These are phyloP conservation scores for Tiaroga cobitis DNA, from an alignment of 2,797 vertebrate genomes.

Conservation along the genomic window DNA sequence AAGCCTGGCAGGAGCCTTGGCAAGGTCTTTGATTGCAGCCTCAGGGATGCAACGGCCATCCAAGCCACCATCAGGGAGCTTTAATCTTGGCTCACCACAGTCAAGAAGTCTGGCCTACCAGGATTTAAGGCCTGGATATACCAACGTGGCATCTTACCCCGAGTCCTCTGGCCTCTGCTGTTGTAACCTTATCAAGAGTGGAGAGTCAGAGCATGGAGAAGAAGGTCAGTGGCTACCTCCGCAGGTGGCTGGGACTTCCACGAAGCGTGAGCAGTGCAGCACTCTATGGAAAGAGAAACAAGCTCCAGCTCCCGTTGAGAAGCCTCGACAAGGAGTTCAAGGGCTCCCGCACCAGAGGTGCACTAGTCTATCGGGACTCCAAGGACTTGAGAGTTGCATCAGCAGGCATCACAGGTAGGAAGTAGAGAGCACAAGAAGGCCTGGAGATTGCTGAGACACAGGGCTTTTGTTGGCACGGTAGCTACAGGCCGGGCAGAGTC, in stretches of 20 bases:
- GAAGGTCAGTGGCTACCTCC: background rate
- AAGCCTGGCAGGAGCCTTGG: background rate
- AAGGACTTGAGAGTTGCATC: constrained; percentile 6
- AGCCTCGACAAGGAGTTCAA: background rate
- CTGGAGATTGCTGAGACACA: constrained; percentile 28
- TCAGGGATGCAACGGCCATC: background rate
- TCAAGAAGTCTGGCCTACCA: background rate
- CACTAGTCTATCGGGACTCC: background rate
- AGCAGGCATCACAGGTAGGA: background rate
- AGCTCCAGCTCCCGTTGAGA: background rate
- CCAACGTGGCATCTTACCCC: background rate
- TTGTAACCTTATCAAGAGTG: background rate
- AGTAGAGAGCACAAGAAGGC: background rate
- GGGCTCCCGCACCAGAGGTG: background rate
- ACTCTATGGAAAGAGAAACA: background rate
- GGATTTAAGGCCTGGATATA: background rate
- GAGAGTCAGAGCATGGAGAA: background rate
- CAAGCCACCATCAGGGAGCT: background rate
- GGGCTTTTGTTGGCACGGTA: constrained; percentile 22
- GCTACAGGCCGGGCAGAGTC: background rate
- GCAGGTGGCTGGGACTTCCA: background rate
- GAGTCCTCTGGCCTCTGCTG: background rate
- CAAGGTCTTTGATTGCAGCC: background rate
- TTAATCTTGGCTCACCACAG: background rate
- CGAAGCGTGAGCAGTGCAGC: background rate